Base-by-base conservation (phyloP, 2,797 vertebrate genomes). In the Eulemur coronatus region DNA sequence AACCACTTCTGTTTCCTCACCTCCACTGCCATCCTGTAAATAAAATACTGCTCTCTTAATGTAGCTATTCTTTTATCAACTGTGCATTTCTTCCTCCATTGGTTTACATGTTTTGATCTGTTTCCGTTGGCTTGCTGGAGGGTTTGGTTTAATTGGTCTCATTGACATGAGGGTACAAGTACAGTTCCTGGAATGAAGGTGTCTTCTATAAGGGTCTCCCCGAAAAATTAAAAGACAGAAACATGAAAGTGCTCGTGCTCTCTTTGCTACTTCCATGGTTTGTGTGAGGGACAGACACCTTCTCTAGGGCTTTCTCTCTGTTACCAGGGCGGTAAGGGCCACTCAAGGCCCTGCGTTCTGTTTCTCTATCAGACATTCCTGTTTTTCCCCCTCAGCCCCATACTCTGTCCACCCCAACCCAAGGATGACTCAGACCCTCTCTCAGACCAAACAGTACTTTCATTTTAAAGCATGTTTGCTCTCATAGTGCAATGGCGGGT, bases 111-210 rank as follows among this genome's bases (percentile, higher is more conserved):
- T 20, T 70, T 92, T 80, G 52, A 17, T 84, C 57, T 46, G 10
- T 75, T 72, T 88, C 48, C 48, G 18, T 84, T 73, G 61, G 30
- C 48, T 90, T 63, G 11, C 52, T 46, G 89, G 48, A 28, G 4
- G 57, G 18, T 84, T 84, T 67, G 48, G 55, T 81, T 76, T 61
- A 67, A 65, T 91, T 90, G 78, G 30, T 91, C 76, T 94, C 33
- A 18, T 30, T 80, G 55, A 52, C 18, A 2, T 48, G 78, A 79
- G 30, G 10, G 28, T 70, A 28, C 52, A 57, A 17, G 17, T 26
- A 22, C 78, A 61, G 1, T 95, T 65, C 33, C 48, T 92, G 28
- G 88, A 84, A 52, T 35, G 15, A 41, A 81, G 41, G 46, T 5
- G 2, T 48, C 35, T 63, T 95, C 43, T n/a, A 43, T 73, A 48